Conservation (phyloP, 2,797 vertebrate species). For the Orientallactaga sibirica region DNA sequence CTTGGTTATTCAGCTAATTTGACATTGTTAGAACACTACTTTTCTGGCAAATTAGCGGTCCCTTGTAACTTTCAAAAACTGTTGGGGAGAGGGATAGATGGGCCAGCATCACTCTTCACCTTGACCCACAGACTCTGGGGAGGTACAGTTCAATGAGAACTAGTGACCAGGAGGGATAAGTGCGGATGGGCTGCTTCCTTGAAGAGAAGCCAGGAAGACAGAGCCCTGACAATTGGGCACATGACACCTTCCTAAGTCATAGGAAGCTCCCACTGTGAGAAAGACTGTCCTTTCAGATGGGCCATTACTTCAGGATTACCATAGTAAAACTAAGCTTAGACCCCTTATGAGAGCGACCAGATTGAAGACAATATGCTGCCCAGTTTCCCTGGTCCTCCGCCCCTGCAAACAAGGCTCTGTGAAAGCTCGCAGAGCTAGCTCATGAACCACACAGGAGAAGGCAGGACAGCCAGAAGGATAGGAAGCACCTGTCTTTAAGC, state of each 20-base stretch:
- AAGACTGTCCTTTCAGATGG: slow-evolving; percentile 58
- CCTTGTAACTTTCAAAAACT: background rate
- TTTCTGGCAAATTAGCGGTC: background rate
- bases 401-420: slow-evolving; percentile 53
- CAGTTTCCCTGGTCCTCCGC: slow-evolving; percentile 48
- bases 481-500: background rate
- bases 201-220: background rate
- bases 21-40: background rate
- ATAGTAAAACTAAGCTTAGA: slow-evolving; percentile 59
- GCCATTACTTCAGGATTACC: background rate
- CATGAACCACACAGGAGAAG: slow-evolving; percentile 1
- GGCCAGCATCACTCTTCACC: background rate
- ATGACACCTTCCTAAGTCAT: background rate
- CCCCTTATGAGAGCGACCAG: slow-evolving; percentile 64
- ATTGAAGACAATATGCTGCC: slow-evolving; percentile 68
- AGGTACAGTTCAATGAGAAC: background rate
- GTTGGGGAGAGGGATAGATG: background rate
- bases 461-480: background rate
- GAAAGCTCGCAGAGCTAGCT: slow-evolving; percentile 24
- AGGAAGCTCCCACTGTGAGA: slow-evolving; percentile 46
- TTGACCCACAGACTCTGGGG: background rate
- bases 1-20: background rate
- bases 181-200: background rate
- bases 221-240: background rate
- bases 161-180: background rate